These are phyloP conservation scores for Chaetorhynchus papuensis DNA, from an alignment of 2,113 vertebrate species.

Conservation along the genomic window DNA sequence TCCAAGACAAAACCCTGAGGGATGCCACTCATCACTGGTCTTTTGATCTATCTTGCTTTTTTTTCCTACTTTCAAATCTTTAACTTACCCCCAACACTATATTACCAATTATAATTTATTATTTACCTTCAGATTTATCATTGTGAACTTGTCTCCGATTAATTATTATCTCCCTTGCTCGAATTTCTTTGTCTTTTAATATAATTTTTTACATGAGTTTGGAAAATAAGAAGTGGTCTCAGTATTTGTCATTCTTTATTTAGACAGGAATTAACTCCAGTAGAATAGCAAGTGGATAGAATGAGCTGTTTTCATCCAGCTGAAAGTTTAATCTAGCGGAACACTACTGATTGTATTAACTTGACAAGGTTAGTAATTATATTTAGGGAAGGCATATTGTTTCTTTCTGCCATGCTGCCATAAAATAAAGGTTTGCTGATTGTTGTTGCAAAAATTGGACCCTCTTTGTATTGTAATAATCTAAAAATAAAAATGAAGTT, in stretches of 20 bases:
- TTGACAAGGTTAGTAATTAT: constrained; percentile 43
- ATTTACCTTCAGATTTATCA: background rate
- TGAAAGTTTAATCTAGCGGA: background rate
- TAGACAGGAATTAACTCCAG: constrained; percentile 1
- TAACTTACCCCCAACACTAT: background rate
- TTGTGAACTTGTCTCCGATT: background rate
- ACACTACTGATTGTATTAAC: constrained; percentile 23
- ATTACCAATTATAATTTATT: background rate
- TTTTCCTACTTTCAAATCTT: background rate
- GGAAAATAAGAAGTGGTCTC: background rate
- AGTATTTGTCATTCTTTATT: background rate
- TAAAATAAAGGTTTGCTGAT: constrained; percentile 25
- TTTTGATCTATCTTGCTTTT: background rate
- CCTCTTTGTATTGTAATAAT: background rate
- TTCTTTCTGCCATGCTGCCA: background rate
- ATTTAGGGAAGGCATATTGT: constrained; percentile 6
- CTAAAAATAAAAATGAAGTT: constrained; percentile 15
- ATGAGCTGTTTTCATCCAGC: constrained; percentile 1
- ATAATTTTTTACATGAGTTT: background rate
- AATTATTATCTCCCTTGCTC: background rate
- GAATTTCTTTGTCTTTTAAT: background rate
- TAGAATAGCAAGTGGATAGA: constrained; percentile 6
- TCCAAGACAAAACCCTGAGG: background rate
- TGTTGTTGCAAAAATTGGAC: background rate
- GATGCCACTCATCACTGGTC: background rate